Percentiles rank a stretch among this genome's conserved stretches.
Evolutionary conservation across 2,888 invertebrate species (phyloP).

Genomic region (Drosophila infuscata): DNA sequence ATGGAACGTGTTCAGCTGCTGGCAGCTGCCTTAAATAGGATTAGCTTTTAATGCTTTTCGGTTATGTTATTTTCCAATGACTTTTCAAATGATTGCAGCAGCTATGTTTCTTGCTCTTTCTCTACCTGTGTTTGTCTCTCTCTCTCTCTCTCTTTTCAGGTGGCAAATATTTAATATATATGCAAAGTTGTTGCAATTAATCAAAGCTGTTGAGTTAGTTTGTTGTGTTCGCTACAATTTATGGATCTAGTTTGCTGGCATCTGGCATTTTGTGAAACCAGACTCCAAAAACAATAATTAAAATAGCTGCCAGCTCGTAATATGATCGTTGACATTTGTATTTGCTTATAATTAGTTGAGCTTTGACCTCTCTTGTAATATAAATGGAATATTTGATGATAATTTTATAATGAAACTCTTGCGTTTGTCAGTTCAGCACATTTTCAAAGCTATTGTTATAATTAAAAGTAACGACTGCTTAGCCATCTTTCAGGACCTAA

Average conservation of each 20-base stretch:
- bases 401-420: background rate
- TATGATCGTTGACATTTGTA: constrained; percentile 41
- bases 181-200: constrained; percentile 65
- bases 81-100: constrained; percentile 70
- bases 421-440: background rate
- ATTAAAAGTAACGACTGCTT: background rate
- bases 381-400: background rate
- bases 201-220: constrained; percentile 55
- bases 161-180: constrained; percentile 55
- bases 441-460: background rate
- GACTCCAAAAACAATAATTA: constrained; percentile 6
- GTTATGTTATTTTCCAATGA: constrained; percentile 80
- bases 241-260: constrained; percentile 22
- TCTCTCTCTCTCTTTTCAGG: background rate
- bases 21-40: constrained; percentile 69
- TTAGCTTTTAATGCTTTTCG: constrained; percentile 80
- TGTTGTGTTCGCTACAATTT: constrained; percentile 34
- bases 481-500: background rate
- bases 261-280: constrained; percentile 22
- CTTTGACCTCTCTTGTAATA: constrained; percentile 4
- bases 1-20: constrained; percentile 68
- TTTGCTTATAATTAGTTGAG: constrained; percentile 21
- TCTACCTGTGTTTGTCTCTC: background rate
- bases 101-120: constrained; percentile 2
- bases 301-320: constrained; percentile 7